Evolutionary conservation across 1,140 invertebrate genomes (phyloP).

Genomic region (Bombus affinis): DNA sequence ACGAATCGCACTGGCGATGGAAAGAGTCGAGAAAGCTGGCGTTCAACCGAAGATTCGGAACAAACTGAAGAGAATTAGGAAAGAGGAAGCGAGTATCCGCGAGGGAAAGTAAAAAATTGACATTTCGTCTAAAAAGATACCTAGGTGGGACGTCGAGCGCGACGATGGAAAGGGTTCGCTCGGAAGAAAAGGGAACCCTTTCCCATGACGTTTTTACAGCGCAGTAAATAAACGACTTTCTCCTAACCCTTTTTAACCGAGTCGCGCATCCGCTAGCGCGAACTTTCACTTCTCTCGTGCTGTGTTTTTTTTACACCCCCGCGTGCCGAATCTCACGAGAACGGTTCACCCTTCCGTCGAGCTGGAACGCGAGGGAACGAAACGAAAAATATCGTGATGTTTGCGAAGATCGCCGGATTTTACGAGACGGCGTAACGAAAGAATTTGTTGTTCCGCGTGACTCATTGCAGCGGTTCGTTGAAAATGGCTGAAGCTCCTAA

Average conservation of each 20-base stretch:
- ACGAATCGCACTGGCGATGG: neutral
- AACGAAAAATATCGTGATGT: constrained; percentile 7
- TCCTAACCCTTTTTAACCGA: constrained; percentile 76
- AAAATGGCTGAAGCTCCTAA: neutral
- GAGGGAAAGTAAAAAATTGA: constrained; percentile 20
- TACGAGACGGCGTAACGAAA: constrained; percentile 28
- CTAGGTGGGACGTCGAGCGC: neutral
- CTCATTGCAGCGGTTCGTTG: neutral
- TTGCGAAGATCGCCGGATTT: constrained; percentile 6
- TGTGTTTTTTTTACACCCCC: constrained; percentile 41
- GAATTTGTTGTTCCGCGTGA: constrained; percentile 46
- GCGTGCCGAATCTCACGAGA: neutral
- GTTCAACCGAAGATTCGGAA: neutral
- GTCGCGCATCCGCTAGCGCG: constrained; percentile 53
- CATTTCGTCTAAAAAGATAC: neutral
- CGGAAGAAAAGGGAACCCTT: constrained; percentile 66
- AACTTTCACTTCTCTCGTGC: constrained; percentile 69
- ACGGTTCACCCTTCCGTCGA: constrained; percentile 1
- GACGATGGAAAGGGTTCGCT: constrained; percentile 48
- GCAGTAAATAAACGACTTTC: constrained; percentile 78
- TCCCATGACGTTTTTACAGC: constrained; percentile 73
- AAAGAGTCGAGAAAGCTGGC: neutral
- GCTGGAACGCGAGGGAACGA: too few relatives aligned
- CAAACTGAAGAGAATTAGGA: neutral
- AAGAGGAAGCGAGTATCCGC: neutral